These are phyloP conservation scores for Andrena minutula DNA, from an alignment of 2,888 invertebrate species.

Conservation along the genomic window DNA sequence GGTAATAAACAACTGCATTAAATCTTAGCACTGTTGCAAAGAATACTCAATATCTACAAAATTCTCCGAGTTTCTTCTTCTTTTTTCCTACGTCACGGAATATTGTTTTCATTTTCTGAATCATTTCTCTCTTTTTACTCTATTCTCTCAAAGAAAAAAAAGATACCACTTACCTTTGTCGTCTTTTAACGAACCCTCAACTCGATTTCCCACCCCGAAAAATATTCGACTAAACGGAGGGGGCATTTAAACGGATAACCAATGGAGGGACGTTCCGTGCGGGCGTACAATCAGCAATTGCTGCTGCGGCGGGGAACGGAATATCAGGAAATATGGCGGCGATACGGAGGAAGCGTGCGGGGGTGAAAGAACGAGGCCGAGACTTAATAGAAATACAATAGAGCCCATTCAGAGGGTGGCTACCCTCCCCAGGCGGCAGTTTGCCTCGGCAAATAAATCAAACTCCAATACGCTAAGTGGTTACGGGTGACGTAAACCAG, in stretches of 20 bases:
- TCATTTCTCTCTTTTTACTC: too few species aligned
- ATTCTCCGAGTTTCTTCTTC: too few species aligned
- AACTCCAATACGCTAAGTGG: conserved; percentile 85
- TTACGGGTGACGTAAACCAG: conserved; percentile 84
- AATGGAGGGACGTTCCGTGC: conserved; percentile 1
- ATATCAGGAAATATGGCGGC: conserved; percentile 48
- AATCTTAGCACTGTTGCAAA: background rate
- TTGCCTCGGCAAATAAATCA: conserved; percentile 84
- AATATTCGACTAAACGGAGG: too few species aligned
- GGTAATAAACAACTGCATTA: background rate
- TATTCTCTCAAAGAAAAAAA: too few species aligned
- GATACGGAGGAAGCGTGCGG: conserved; percentile 57
- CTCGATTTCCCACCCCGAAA: too few species aligned
- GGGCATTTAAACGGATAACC: background rate
- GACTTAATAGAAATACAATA: conserved; percentile 84
- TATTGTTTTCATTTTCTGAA: too few species aligned
- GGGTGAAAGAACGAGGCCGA: conserved; percentile 64
- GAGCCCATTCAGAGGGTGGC: conserved; percentile 76
- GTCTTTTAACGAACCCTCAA: too few species aligned
- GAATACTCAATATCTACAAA: background rate
- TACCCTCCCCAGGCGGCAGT: conserved; percentile 80
- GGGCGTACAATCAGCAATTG: conserved; percentile 35
- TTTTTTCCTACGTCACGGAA: too few species aligned
- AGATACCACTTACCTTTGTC: too few species aligned
- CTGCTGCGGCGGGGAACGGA: conserved; percentile 6